Evolutionary conservation across 2,113 vertebrate species (phyloP).

Genomic region (Ageneiosus marmoratus): DNA sequence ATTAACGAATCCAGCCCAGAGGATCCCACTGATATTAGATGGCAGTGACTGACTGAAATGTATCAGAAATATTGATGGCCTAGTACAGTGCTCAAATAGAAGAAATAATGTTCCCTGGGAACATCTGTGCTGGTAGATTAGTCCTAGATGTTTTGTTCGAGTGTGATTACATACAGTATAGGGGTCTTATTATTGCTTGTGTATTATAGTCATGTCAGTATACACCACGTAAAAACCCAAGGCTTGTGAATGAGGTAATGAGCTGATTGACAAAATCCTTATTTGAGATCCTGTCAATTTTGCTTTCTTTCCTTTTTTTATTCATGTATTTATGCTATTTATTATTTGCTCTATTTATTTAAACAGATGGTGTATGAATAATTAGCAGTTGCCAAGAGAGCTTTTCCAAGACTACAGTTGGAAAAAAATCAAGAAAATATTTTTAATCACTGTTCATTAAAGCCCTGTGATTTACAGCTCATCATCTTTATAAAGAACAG

Average conservation of each 20-base stretch:
- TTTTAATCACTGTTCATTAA: not conserved
- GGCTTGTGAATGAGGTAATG: not conserved
- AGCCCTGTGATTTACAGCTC: not conserved
- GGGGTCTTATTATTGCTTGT: not conserved
- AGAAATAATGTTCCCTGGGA: not conserved
- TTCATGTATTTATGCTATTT: constrained; percentile 40
- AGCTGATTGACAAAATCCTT: not conserved
- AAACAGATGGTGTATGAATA: constrained; percentile 3
- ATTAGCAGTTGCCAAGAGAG: not conserved
- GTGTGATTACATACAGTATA: constrained; percentile 7
- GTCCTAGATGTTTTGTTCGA: not conserved
- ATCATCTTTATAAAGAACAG: not conserved
- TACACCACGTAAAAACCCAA: not conserved
- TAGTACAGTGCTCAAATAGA: not conserved
- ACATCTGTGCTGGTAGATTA: constrained; percentile 5
- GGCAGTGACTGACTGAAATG: not conserved
- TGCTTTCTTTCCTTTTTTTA: not conserved
- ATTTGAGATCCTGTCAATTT: not conserved
- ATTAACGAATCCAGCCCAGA: too few relatives aligned
- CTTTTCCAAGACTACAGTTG: constrained; percentile 8
- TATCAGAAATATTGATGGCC: too few relatives aligned
- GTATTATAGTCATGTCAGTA: constrained; percentile 15
- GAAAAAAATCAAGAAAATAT: constrained; percentile 1
- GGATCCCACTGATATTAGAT: not conserved
- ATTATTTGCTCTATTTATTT: constrained; percentile 33